These are phyloP conservation scores for Plodia interpunctella DNA, from an alignment of 1,140 invertebrate genomes.

Conservation along the genomic window DNA sequence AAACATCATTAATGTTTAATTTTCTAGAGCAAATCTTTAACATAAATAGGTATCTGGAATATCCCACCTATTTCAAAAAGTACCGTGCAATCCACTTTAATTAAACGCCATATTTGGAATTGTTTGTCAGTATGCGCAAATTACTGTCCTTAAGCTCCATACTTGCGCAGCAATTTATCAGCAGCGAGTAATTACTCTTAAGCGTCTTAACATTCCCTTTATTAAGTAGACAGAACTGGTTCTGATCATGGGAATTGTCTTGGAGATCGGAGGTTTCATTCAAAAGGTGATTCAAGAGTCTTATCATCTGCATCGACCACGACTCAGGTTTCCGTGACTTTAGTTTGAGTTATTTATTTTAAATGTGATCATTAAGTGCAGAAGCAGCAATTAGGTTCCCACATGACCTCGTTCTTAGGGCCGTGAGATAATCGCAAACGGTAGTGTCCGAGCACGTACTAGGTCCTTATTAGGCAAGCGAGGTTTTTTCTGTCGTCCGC, in stretches of 20 bases:
- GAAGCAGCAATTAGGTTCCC: constrained; percentile 50
- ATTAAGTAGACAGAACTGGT: constrained; percentile 21
- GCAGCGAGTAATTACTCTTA: constrained; percentile 28
- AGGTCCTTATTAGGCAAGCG: constrained; percentile 53
- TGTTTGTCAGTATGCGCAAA: constrained; percentile 21
- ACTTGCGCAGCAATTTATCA: constrained; percentile 33
- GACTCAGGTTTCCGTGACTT: constrained; percentile 47
- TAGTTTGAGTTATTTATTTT: constrained; percentile 30
- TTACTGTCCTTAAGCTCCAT: constrained; percentile 21
- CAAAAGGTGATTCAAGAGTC: constrained; percentile 1
- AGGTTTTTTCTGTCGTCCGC: constrained; percentile 49
- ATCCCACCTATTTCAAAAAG: constrained; percentile 7
- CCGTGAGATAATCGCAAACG: constrained; percentile 66
- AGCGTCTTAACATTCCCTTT: constrained; percentile 23
- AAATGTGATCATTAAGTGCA: constrained; percentile 40
- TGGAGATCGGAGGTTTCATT: constrained; percentile 5
- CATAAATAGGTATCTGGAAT: neutral
- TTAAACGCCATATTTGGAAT: constrained; percentile 31
- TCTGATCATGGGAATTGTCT: constrained; percentile 15
- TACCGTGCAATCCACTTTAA: constrained; percentile 24
- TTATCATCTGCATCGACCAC: constrained; percentile 52
- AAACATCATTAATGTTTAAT: neutral
- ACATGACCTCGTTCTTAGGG: constrained; percentile 53
- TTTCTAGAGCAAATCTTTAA: neutral
- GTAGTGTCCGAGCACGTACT: constrained; percentile 58